Percentiles rank a stretch among this genome's conserved stretches.
Conservation (phyloP, 1,140 invertebrate species). For the Euwallacea fornicatus region DNA sequence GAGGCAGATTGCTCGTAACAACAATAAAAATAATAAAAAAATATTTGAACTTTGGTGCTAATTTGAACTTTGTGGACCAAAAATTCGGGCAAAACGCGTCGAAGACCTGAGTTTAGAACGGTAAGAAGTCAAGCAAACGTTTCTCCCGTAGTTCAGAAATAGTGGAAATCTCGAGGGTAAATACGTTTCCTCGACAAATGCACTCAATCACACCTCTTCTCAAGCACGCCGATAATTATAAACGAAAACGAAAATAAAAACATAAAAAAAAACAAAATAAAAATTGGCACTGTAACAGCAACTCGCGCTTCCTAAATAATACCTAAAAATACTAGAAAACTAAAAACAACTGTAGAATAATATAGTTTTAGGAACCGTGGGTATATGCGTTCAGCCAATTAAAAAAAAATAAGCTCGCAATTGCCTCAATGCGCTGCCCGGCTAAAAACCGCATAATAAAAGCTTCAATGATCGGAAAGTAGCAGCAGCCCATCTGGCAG, state of each 20-base stretch:
- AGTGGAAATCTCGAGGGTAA: not conserved
- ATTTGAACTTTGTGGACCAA: conserved; percentile 17
- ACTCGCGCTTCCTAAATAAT: conserved; percentile 22
- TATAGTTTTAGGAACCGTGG: conserved; percentile 27
- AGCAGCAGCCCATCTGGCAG: conserved; percentile 4
- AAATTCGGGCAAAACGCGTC: conserved; percentile 5
- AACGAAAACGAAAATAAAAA: conserved; percentile 26
- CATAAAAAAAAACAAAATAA: conserved; percentile 20
- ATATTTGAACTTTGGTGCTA: not conserved
- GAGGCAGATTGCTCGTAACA: too few species aligned
- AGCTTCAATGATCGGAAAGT: not conserved
- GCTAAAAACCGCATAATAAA: conserved; percentile 5
- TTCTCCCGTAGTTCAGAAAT: conserved; percentile 4
- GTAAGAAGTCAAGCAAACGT: conserved; percentile 19
- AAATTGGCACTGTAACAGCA: conserved; percentile 36
- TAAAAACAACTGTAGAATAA: conserved; percentile 30
- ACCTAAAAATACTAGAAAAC: conserved; percentile 14
- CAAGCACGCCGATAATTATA: conserved; percentile 18
- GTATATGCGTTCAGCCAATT: conserved; percentile 12
- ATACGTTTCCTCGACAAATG: not conserved
- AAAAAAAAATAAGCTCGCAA: not conserved
- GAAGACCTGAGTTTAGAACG: conserved; percentile 25
- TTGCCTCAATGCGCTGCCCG: not conserved
- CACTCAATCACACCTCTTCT: conserved; percentile 5
- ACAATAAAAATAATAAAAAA: too few species aligned